These are phyloP conservation scores for Drosophila watanabei DNA, from an alignment of 1,140 invertebrate species.

Conservation along the genomic window DNA sequence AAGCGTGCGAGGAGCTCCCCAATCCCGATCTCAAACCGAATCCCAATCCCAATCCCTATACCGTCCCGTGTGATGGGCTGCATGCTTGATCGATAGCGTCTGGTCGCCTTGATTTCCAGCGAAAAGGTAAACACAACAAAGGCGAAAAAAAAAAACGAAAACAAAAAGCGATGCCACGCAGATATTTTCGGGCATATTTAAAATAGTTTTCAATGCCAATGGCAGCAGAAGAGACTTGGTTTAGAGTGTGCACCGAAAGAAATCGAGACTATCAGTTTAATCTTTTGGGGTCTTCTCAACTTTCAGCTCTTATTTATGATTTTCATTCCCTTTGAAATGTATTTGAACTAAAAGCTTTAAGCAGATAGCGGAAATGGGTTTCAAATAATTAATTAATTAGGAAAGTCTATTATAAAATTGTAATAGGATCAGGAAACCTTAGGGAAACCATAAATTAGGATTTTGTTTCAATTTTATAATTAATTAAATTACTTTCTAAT, in stretches of 20 bases:
- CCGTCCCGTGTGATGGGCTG: constrained; percentile 47
- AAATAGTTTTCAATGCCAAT: constrained; percentile 80
- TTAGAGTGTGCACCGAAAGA: constrained; percentile 32
- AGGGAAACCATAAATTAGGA: not conserved
- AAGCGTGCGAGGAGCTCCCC: constrained; percentile 35
- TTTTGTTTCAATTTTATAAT: not conserved
- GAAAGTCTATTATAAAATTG: not conserved
- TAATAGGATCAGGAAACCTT: not conserved
- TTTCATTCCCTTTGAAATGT: no score
- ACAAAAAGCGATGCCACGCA: constrained; percentile 67
- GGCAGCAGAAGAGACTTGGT: constrained; percentile 18
- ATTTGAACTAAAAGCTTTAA: no score
- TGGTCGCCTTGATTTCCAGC: constrained; percentile 56
- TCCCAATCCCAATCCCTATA: constrained; percentile 16
- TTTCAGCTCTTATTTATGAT: not conserved
- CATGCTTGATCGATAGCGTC: constrained; percentile 78
- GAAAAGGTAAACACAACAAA: constrained; percentile 54
- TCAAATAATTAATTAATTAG: not conserved
- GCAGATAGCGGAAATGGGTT: not conserved
- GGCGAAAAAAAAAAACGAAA: constrained; percentile 45
- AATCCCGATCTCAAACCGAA: constrained; percentile 11
- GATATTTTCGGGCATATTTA: constrained; percentile 73
- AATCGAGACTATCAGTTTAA: constrained; percentile 11
- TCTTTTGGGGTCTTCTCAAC: not conserved
- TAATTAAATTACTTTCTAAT: not conserved